Base-by-base conservation (phyloP, 2,888 invertebrate genomes). In the Strigamia maritima region DNA sequence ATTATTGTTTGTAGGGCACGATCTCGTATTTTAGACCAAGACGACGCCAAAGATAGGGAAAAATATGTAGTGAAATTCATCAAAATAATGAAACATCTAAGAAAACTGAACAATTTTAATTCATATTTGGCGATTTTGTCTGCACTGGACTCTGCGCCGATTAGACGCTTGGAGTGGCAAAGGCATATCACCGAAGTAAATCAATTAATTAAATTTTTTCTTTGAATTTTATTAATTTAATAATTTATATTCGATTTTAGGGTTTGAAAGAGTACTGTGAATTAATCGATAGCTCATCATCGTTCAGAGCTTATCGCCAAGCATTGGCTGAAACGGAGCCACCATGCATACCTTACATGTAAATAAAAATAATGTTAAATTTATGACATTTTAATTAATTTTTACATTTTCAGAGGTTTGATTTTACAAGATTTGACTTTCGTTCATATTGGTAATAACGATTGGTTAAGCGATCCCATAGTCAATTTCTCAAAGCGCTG, bases 301-400 rank as follows among this genome's bases (percentile, higher is more conserved):
- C 98, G 83, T 99, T 99, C 89, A 90, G 96, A 83, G 94, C 95
- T n/a, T 99, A 99, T 86, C 89, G 99, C 79, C 94, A 93, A 86
- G 96, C 97, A 75, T 88, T 99, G 82, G 93, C 94, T 6, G 96
- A 97, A 85, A 96, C 98, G 6, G 93, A 94, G 85, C 97, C 98
- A 40, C 99, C 99, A 40, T 98, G 98, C 87, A 97, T 99, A 88
- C 99, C 99, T 3, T 99, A 99, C 87, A 97, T 99, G 98, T 98
- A 88, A 90, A 93, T 90, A 77, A 22, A 70, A 28, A 14, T 22
- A 28, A 10, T 26, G 35, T 75, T 31, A 16, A 2, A 31, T 3
- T 75, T 75, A 16, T 75, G 14, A 10, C 2, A 14, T 26, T 16
- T 75, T n/a, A 75, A 35, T 28, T 35, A 4, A 31, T 31, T 75